These are phyloP conservation scores for Troilus luridus DNA, from an alignment of 2,888 invertebrate species.

Conservation along the genomic window DNA sequence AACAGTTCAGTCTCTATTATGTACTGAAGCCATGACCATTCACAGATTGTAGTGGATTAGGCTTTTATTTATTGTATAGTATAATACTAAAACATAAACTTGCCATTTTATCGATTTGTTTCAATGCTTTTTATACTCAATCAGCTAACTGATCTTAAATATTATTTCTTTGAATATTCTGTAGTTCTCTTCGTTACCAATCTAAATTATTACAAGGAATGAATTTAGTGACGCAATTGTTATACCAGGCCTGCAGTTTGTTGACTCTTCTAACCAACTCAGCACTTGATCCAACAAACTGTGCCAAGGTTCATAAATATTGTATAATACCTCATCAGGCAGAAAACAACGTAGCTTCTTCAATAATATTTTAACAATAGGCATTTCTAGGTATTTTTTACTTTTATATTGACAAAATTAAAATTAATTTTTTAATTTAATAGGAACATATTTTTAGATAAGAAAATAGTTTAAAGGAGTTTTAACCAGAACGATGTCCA, in stretches of 20 bases:
- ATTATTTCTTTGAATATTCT: background rate
- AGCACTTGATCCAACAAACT: background rate
- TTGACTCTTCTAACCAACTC: background rate
- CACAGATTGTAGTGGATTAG: too few species aligned
- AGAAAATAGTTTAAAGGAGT: too few species aligned
- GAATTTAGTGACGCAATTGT: background rate
- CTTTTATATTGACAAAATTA: background rate
- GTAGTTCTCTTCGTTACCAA: background rate
- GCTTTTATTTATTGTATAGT: too few species aligned
- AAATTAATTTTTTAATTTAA: background rate
- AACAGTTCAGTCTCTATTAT: too few species aligned
- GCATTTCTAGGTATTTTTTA: background rate
- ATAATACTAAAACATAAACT: too few species aligned
- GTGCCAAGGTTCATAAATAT: conserved; percentile 1
- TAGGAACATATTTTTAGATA: background rate
- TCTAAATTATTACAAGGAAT: background rate
- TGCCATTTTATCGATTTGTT: too few species aligned
- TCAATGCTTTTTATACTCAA: too few species aligned
- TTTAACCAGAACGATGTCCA: background rate
- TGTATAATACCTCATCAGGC: background rate
- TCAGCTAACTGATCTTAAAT: too few species aligned
- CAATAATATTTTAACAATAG: conserved; percentile 24
- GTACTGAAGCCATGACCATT: too few species aligned
- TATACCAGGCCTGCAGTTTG: background rate
- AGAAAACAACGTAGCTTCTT: background rate